Evolutionary conservation across 2,113 vertebrate genomes (phyloP).

Genomic region (Malurus melanocephalus): DNA sequence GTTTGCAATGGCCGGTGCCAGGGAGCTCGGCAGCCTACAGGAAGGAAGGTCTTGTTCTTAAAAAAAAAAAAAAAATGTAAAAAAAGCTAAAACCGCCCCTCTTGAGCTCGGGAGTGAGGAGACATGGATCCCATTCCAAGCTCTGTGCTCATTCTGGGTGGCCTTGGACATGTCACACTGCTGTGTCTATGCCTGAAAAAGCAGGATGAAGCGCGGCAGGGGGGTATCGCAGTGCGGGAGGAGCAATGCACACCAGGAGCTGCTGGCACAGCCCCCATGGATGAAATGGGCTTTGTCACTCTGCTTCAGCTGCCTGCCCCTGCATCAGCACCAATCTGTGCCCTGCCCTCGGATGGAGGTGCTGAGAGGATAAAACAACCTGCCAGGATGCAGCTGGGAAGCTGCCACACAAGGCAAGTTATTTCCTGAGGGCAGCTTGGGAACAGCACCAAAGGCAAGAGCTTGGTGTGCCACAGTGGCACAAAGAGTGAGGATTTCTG

Average conservation of each 20-base stretch:
- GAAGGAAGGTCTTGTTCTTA: conserved; percentile 27
- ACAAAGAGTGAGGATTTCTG: neutral
- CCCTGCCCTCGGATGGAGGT: neutral
- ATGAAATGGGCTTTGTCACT: neutral
- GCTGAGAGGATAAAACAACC: neutral
- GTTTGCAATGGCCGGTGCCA: neutral
- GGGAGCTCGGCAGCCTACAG: neutral
- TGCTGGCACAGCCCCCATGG: neutral
- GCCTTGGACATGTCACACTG: conserved; percentile 24
- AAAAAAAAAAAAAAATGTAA: neutral
- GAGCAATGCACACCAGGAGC: neutral
- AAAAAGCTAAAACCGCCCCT: fast-evolving
- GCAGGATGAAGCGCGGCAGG: neutral
- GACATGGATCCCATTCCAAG: conserved; percentile 6
- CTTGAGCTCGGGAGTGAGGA: neutral
- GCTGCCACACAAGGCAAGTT: neutral
- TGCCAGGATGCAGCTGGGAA: neutral
- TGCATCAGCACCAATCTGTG: neutral
- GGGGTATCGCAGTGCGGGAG: neutral
- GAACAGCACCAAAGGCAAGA: neutral
- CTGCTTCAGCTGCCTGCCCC: neutral
- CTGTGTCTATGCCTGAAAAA: conserved; percentile 14
- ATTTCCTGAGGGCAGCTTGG: neutral
- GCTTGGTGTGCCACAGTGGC: neutral
- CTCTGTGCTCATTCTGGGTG: conserved; percentile 27